These are phyloP conservation scores for Gambelia wislizenii DNA, from an alignment of 2,797 vertebrate species.

Conservation along the genomic window DNA sequence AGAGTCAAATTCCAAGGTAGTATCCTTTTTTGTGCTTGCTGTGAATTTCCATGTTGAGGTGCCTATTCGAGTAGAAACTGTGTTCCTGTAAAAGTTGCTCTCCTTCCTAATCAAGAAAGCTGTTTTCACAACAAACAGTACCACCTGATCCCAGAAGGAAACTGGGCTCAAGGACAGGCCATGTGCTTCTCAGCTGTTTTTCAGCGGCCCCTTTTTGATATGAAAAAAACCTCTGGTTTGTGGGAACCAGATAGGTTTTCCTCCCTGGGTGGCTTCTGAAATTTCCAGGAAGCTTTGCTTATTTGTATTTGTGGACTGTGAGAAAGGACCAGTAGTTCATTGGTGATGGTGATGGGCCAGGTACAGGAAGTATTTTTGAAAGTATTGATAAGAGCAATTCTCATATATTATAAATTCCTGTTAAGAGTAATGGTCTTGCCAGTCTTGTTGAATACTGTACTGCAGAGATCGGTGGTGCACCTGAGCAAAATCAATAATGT, in stretches of 20 bases:
- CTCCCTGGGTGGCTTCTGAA: neutral
- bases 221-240: conserved; percentile 7
- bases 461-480: neutral
- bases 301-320: neutral
- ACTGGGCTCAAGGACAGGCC: neutral
- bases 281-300: neutral
- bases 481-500: neutral
- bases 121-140: conserved; percentile 35
- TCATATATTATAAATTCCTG: neutral
- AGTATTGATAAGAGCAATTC: neutral
- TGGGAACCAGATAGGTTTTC: neutral
- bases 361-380: neutral
- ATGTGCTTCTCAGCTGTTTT: neutral
- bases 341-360: neutral
- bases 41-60: neutral
- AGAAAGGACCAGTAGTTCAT: neutral
- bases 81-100: neutral
- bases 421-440: neutral
- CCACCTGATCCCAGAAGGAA: neutral
- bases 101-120: neutral
- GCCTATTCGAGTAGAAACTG: neutral
- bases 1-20: neutral
- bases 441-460: neutral
- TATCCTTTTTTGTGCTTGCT: neutral
- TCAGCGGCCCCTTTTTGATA: neutral